Evolutionary conservation across 2,888 invertebrate genomes (phyloP).

Genomic region (Acutogordius australiensis): DNA sequence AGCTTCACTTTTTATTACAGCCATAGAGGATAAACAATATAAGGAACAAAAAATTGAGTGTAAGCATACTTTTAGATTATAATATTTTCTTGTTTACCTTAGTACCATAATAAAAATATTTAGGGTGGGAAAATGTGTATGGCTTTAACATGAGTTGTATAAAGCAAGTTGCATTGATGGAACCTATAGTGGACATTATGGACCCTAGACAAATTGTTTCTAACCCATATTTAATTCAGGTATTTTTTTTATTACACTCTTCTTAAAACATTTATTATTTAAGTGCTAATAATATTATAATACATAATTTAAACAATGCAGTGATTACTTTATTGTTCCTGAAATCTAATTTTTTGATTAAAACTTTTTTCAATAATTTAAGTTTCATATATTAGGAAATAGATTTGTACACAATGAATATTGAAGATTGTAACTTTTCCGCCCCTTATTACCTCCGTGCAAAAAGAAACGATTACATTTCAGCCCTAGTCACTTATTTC

Average conservation of each 20-base stretch:
- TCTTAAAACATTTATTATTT: background rate
- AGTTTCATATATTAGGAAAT: constrained; percentile 37
- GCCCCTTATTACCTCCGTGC: constrained; percentile 34
- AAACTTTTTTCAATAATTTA: constrained; percentile 7
- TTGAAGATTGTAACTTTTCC: constrained; percentile 64
- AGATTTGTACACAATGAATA: constrained; percentile 84
- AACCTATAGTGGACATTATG: constrained; percentile 90
- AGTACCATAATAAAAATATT: no score
- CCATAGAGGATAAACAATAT: constrained; percentile 64
- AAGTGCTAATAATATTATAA: no score
- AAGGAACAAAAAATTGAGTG: constrained; percentile 99
- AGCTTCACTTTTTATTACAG: constrained; percentile 67
- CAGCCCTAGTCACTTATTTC: constrained; percentile 91
- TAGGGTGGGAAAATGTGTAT: constrained; percentile 89
- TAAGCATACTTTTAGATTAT: constrained; percentile 17
- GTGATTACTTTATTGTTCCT: background rate
- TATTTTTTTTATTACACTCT: no score
- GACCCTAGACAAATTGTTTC: constrained; percentile 94
- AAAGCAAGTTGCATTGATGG: constrained; percentile 78
- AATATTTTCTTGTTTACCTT: constrained; percentile 13
- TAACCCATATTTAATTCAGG: constrained; percentile 61
- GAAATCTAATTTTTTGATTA: constrained; percentile 7
- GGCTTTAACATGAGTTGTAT: constrained; percentile 99
- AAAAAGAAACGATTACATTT: constrained; percentile 25
- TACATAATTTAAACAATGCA: no score